A percentile compares a stretch with the other conserved stretches of the same genome.
These are phyloP conservation scores for Gallinago undulata DNA, from an alignment of 2,113 vertebrate genomes.

Conservation along the genomic window DNA sequence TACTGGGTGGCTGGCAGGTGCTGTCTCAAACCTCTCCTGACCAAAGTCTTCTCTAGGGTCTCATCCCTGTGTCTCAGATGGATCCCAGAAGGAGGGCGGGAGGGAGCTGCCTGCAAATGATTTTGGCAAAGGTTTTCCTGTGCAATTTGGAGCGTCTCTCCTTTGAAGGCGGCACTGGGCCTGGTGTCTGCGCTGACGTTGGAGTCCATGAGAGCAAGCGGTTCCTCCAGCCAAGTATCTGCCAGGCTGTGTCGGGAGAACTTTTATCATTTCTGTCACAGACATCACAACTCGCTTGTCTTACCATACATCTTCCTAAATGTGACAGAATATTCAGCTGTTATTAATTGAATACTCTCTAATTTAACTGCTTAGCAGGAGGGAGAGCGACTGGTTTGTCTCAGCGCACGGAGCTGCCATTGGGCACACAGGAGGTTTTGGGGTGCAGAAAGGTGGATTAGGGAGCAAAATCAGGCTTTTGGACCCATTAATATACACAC, in stretches of 20 bases:
- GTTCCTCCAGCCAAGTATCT: conserved; percentile 78
- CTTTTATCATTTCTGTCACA: conserved; percentile 95
- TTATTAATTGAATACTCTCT: conserved; percentile 95
- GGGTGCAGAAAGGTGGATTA: not conserved
- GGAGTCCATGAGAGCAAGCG: conserved; percentile 73
- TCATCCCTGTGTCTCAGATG: not conserved
- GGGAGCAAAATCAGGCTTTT: not conserved
- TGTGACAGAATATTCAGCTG: conserved; percentile 90
- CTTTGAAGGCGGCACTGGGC: conserved; percentile 66
- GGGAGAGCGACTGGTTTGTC: conserved; percentile 75
- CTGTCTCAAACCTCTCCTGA: not conserved
- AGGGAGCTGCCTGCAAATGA: conserved; percentile 33
- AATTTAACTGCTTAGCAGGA: conserved; percentile 82
- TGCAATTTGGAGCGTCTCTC: conserved; percentile 53
- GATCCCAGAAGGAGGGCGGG: conserved; percentile 12
- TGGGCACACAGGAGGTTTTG: not conserved
- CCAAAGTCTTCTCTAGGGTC: not conserved
- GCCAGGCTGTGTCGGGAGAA: conserved; percentile 89
- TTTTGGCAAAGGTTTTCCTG: conserved; percentile 46
- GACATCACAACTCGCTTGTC: conserved; percentile 94
- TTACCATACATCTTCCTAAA: conserved; percentile 93
- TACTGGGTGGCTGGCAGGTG: not conserved
- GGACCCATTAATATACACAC: not conserved
- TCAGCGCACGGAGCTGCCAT: conserved; percentile 62
- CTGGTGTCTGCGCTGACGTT: conserved; percentile 81